Evolutionary conservation across 2,888 invertebrate genomes (phyloP).

Genomic region (Archaeoteleia sp.): DNA sequence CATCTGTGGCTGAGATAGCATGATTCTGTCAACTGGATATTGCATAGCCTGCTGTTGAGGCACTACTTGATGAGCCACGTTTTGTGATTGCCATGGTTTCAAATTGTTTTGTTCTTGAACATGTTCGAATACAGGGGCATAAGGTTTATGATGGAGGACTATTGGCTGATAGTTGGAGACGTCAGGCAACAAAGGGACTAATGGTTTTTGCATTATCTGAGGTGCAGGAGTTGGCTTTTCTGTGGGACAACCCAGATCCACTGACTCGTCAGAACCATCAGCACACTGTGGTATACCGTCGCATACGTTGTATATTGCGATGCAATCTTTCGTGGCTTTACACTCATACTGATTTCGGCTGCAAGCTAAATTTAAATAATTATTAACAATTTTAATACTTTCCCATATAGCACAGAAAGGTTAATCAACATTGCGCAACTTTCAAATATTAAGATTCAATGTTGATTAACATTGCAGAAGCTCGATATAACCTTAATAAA

Average conservation of each 20-base stretch:
- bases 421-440: too few relatives aligned
- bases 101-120: conserved; percentile 55
- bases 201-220: conserved; percentile 57
- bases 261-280: conserved; percentile 93
- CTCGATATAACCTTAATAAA: too few relatives aligned
- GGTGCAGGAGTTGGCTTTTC: conserved; percentile 74
- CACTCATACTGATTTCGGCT: conserved; percentile 93
- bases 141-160: conserved; percentile 62
- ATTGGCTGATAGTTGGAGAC: conserved; percentile 65
- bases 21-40: conserved; percentile 61
- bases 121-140: conserved; percentile 60
- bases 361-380: conserved; percentile 76
- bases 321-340: conserved; percentile 89
- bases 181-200: conserved; percentile 56
- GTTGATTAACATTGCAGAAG: too few relatives aligned
- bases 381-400: background rate
- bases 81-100: conserved; percentile 62
- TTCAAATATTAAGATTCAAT: too few relatives aligned
- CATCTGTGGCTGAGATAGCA: conserved; percentile 57
- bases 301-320: conserved; percentile 96
- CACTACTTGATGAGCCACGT: conserved; percentile 55
- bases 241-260: conserved; percentile 85
- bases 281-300: conserved; percentile 94
- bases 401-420: too few relatives aligned
- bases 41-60: conserved; percentile 60